Percentiles rank a stretch among this genome's conserved stretches.
These are phyloP conservation scores for Corythornis leucogaster DNA, from an alignment of 2,797 vertebrate genomes.

Conservation along the genomic window DNA sequence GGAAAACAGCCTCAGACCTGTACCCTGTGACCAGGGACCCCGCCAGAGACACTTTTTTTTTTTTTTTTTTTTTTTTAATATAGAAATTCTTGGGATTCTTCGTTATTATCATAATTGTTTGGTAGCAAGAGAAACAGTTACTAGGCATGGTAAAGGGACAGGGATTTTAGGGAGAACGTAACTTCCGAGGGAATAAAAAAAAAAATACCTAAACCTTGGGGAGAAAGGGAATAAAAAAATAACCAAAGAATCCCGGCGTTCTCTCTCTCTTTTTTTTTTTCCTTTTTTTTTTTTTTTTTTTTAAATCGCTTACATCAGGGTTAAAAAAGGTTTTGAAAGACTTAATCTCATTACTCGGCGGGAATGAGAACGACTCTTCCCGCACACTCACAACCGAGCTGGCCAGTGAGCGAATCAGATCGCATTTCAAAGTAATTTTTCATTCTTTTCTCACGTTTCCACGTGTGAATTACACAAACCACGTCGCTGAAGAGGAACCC, in stretches of 20 bases:
- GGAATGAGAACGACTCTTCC: background rate
- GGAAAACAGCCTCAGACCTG: conserved; percentile 73
- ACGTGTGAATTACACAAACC: conserved; percentile 26
- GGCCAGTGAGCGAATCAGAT: background rate
- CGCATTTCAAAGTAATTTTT: conserved; percentile 50
- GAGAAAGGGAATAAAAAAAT: background rate
- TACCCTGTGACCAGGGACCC: background rate
- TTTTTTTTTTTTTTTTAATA: background rate
- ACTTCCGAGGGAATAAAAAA: background rate
- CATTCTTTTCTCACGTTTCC: conserved; percentile 55
- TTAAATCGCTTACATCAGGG: background rate
- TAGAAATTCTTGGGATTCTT: conserved; percentile 57
- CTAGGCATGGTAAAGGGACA: background rate
- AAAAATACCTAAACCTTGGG: background rate
- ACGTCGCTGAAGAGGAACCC: background rate
- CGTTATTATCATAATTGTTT: conserved; percentile 30
- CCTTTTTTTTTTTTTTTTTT: no score
- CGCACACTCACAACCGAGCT: background rate
- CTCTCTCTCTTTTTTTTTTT: no score
- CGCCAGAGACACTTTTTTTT: background rate
- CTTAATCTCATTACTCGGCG: background rate
- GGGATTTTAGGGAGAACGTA: background rate
- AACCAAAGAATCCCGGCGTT: background rate
- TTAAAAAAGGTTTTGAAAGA: background rate
- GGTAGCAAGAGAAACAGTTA: background rate